Evolutionary conservation across 2,888 invertebrate genomes (phyloP), one percentile per base, ranked within the genome.

Genomic region (Thera obeliscata): DNA sequence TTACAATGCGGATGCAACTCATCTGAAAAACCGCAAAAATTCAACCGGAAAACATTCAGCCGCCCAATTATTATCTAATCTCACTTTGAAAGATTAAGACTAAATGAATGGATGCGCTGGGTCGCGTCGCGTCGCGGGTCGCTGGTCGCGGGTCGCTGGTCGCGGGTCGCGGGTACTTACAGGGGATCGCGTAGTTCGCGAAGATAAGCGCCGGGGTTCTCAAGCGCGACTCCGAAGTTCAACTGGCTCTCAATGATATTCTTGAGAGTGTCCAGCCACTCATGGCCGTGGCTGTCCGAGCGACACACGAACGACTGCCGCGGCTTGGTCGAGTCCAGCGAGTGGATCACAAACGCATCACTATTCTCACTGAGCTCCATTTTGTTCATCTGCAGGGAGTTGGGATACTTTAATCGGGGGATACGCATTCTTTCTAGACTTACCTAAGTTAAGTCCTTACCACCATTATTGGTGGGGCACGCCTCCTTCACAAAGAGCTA

Each of bases 221-320:
- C 98, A 78, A 99, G 96, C 80, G 98, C 98, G 89, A 97, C 97
- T 76, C 99, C 96, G 91, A 99, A 98, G 91, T 98, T 97, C 83
- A 96, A 96, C 94, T 99, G 99, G 78, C 97, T 97, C 88, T 99
- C 98, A 67, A 99, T 95, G 78, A 99, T 98, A 81, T 96, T 95
- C 75, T 96, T 95, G 74, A 99, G 96, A 66, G 96, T 97, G 62
- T 96, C 94, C 74, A 97, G 94, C 99, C 99, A 99, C 83, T 97
- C 96, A 79, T 96, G 96, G 76, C 96, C 95, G 73, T 98, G 97
- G 46, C 95, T 94, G 54, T 95, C 95, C 6, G 95, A 90, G 83
- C 96, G 97, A 87, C 98, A 97, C 72, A 96, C 91, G 89, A 97
- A 98, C 74, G 96, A 95, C 70, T 96, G 92, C 61, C 95, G 95